phyloP scores from a whole-genome alignment of 2,797 vertebrate species.

The Gila robusta region DNA sequence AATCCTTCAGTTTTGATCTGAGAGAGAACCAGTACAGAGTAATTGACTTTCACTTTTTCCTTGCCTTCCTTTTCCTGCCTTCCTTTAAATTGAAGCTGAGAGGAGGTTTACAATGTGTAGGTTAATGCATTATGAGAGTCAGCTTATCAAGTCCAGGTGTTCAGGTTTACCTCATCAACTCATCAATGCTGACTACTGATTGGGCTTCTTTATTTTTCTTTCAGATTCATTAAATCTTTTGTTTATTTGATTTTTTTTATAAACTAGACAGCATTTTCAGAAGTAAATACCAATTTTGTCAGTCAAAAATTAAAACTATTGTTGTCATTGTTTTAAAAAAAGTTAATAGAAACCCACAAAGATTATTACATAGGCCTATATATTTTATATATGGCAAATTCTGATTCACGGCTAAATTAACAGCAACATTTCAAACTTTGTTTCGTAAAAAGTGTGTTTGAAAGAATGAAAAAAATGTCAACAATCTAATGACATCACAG shows the following conservation, averaged over 20 bases:
- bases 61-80: not conserved
- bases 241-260: not conserved
- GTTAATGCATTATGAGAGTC: not conserved
- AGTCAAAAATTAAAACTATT: not conserved
- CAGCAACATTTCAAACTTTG: not conserved
- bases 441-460: not conserved
- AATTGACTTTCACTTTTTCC: no score
- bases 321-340: not conserved
- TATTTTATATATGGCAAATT: not conserved
- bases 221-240: not conserved
- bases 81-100: no score
- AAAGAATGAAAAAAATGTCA: not conserved
- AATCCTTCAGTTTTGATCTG: conserved; percentile 52
- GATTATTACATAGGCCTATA: no score
- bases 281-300: not conserved
- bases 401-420: not conserved
- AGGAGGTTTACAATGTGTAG: not conserved
- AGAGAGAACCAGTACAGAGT: not conserved
- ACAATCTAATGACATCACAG: not conserved
- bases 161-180: conserved; percentile 22
- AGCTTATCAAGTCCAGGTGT: conserved; percentile 9
- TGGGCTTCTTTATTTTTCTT: not conserved
- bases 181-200: not conserved
- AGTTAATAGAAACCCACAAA: not conserved
- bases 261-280: not conserved